Evolutionary conservation across 2,797 vertebrate genomes (phyloP).

Genomic region (Champsocephalus gunnari): DNA sequence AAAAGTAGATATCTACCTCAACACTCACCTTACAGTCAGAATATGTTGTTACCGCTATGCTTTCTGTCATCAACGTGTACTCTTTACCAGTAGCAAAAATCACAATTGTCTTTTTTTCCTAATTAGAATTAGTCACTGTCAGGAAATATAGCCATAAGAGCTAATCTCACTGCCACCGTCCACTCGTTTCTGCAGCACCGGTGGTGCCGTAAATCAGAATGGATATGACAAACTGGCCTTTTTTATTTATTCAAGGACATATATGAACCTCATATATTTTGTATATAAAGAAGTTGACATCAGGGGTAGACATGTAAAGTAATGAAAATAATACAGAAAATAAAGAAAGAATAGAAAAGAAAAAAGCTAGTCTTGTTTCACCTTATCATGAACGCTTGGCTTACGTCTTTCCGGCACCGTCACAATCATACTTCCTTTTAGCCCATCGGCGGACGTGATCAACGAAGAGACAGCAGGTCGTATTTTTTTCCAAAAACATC

Average conservation of each 20-base stretch:
- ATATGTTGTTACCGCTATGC: not conserved
- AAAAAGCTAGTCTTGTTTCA: too few species aligned
- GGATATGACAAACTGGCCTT: constrained; percentile 8
- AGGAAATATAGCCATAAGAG: not conserved
- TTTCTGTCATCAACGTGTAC: constrained; percentile 19
- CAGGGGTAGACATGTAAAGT: too few species aligned
- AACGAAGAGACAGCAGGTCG: constrained; percentile 52
- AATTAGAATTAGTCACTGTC: not conserved
- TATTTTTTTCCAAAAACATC: not conserved
- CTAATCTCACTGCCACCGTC: constrained; percentile 60
- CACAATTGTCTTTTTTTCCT: not conserved
- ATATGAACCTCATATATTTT: too few species aligned
- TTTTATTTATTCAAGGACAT: too few species aligned
- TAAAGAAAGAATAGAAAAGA: too few species aligned
- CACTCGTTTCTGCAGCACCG: constrained; percentile 54
- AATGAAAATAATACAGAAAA: too few species aligned
- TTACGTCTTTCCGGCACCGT: constrained; percentile 66
- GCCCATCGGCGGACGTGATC: constrained; percentile 28
- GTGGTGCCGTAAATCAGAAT: constrained; percentile 49
- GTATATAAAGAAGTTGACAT: too few species aligned
- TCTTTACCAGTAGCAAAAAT: not conserved
- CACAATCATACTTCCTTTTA: constrained; percentile 40
- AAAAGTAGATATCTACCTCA: constrained; percentile 56
- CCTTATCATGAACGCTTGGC: not conserved
- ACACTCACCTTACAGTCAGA: constrained; percentile 14